These are phyloP conservation scores for Thumatha senex DNA, from an alignment of 2,888 invertebrate genomes.

Conservation along the genomic window DNA sequence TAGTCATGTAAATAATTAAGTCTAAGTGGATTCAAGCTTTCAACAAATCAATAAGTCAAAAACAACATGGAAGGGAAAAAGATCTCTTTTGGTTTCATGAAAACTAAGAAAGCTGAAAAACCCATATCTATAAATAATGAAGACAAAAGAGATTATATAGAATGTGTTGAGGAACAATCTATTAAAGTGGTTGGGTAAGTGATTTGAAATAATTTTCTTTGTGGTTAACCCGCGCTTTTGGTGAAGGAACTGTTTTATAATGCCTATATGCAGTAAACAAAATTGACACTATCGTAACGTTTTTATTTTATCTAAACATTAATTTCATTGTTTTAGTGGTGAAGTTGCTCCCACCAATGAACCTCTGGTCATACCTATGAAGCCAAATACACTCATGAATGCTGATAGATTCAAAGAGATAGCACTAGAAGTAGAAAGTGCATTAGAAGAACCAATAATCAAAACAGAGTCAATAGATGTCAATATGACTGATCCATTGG, in stretches of 20 bases:
- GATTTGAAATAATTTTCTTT: background rate
- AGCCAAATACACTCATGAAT: slow-evolving; percentile 80
- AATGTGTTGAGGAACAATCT: slow-evolving; percentile 89
- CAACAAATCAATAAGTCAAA: slow-evolving; percentile 3
- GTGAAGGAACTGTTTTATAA: too few relatives aligned
- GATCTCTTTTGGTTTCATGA: slow-evolving; percentile 91
- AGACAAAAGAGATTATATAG: slow-evolving; percentile 87
- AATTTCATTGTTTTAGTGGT: slow-evolving; percentile 61
- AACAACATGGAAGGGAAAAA: slow-evolving; percentile 86
- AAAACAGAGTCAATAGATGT: slow-evolving; percentile 29
- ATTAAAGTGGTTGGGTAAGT: slow-evolving; percentile 90
- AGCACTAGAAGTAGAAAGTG: slow-evolving; percentile 73
- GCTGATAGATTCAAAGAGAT: slow-evolving; percentile 75
- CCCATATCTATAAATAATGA: slow-evolving; percentile 37
- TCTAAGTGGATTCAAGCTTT: too few relatives aligned
- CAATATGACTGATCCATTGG: slow-evolving; percentile 42
- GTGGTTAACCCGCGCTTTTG: slow-evolving; percentile 12
- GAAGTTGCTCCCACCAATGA: slow-evolving; percentile 76
- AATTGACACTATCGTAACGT: too few relatives aligned
- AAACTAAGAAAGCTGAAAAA: slow-evolving; percentile 80
- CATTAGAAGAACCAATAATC: slow-evolving; percentile 76
- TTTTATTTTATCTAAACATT: too few relatives aligned
- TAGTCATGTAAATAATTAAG: too few relatives aligned
- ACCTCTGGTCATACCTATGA: slow-evolving; percentile 87
- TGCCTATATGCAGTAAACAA: too few relatives aligned